These are phyloP conservation scores for Cosmopolites sordidus DNA, from an alignment of 2,888 invertebrate species.

Conservation along the genomic window DNA sequence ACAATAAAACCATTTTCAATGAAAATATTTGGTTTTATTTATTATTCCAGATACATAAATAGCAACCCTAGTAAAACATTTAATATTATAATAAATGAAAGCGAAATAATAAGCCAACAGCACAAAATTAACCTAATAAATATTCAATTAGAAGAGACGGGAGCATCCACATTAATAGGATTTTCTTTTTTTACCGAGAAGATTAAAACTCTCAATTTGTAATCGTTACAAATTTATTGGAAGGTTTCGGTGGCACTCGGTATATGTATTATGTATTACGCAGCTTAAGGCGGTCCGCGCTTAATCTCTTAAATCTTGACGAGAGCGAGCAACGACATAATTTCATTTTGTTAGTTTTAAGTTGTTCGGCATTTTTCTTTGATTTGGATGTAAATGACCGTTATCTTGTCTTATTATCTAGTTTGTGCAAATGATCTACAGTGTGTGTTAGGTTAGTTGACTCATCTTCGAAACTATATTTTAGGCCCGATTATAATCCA, in stretches of 20 bases:
- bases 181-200: neutral
- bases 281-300: neutral
- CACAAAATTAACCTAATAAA: neutral
- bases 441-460: too few relatives aligned
- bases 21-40: too few relatives aligned
- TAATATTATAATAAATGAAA: too few relatives aligned
- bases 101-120: neutral
- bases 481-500: too few relatives aligned
- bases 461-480: too few relatives aligned
- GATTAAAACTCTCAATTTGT: neutral
- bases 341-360: conserved; percentile 5
- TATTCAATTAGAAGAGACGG: neutral
- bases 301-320: neutral
- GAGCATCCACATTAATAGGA: neutral
- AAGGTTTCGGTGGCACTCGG: neutral
- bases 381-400: neutral
- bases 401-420: neutral
- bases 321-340: conserved; percentile 4
- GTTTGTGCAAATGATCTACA: too few relatives aligned
- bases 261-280: neutral
- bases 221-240: conserved; percentile 1
- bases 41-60: too few relatives aligned
- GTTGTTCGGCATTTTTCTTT: conserved; percentile 5
- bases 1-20: too few relatives aligned
- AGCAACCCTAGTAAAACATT: too few relatives aligned